A percentile compares a stretch with the other conserved stretches of the same genome.
These are phyloP conservation scores for Pogona vitticeps DNA, from an alignment of 2,113 vertebrate species.

Conservation along the genomic window DNA sequence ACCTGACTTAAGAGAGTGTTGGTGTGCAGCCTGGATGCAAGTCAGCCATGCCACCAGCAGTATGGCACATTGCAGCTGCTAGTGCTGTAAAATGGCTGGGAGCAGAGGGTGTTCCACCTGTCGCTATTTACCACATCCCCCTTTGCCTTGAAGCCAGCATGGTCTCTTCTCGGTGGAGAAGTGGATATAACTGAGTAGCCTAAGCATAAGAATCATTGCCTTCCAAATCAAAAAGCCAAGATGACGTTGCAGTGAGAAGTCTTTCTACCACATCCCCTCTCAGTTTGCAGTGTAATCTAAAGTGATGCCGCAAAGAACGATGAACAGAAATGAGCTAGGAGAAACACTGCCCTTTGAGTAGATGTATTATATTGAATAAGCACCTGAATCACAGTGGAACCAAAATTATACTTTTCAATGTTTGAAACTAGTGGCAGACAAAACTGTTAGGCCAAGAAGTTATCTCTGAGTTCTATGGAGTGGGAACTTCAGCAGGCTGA, in stretches of 20 bases:
- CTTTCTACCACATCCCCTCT: neutral
- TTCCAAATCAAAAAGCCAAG: neutral
- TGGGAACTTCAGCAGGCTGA: too few species aligned
- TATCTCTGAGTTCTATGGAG: too few species aligned
- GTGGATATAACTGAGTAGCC: neutral
- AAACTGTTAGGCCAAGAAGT: too few species aligned
- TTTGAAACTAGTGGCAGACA: neutral
- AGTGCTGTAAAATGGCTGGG: neutral
- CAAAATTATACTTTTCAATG: neutral
- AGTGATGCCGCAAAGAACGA: neutral
- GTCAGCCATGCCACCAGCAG: neutral
- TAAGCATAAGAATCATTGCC: neutral
- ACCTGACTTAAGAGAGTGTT: too few species aligned
- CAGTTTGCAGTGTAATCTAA: neutral
- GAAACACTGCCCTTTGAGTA: neutral
- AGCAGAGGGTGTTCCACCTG: neutral
- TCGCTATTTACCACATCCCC: neutral
- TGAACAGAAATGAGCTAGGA: neutral
- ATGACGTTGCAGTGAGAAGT: neutral
- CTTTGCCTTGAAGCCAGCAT: neutral
- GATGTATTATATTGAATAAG: neutral
- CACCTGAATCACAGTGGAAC: too few species aligned
- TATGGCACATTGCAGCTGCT: neutral
- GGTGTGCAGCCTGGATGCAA: conserved; percentile 27
- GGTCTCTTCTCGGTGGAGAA: neutral